Evolutionary conservation across 2,113 vertebrate species (phyloP).

Genomic region (Theropithecus gelada): DNA sequence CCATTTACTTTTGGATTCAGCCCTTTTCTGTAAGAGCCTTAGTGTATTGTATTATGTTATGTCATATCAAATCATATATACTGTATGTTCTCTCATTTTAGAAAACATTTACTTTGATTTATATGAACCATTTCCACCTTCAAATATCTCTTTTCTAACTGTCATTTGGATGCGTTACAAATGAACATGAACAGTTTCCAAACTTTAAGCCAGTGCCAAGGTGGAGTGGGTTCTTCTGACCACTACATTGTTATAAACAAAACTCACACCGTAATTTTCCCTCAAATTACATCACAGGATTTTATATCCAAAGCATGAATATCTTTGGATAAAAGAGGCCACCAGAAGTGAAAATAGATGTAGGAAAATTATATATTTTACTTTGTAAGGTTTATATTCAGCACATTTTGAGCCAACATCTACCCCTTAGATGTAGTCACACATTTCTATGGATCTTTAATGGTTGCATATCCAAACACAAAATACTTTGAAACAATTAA

Average conservation of each 20-base stretch:
- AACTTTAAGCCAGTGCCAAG: conserved; percentile 45
- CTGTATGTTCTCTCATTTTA: not conserved
- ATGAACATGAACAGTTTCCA: conserved; percentile 16
- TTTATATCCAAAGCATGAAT: conserved; percentile 68
- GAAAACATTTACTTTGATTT: conserved; percentile 38
- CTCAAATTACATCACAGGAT: conserved; percentile 75
- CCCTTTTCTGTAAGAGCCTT: not conserved
- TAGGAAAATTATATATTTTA: conserved; percentile 72
- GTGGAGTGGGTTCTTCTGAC: conserved; percentile 58
- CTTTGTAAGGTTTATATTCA: conserved; percentile 64
- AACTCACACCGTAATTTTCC: conserved; percentile 73
- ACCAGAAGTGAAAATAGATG: conserved; percentile 77
- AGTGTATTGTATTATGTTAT: not conserved
- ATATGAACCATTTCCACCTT: not conserved
- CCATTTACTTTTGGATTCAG: not conserved
- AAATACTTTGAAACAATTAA: conserved; percentile 42
- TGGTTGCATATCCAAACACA: not conserved
- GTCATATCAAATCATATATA: not conserved
- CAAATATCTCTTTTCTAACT: conserved; percentile 31
- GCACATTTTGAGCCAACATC: conserved; percentile 71
- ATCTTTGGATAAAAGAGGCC: conserved; percentile 70
- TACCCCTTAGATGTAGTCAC: conserved; percentile 45
- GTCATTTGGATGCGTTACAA: not conserved
- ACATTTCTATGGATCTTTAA: conserved; percentile 52
- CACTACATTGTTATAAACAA: conserved; percentile 74